Evolutionary conservation across 2,113 vertebrate genomes (phyloP).

Genomic region (Phaethon lepturus): DNA sequence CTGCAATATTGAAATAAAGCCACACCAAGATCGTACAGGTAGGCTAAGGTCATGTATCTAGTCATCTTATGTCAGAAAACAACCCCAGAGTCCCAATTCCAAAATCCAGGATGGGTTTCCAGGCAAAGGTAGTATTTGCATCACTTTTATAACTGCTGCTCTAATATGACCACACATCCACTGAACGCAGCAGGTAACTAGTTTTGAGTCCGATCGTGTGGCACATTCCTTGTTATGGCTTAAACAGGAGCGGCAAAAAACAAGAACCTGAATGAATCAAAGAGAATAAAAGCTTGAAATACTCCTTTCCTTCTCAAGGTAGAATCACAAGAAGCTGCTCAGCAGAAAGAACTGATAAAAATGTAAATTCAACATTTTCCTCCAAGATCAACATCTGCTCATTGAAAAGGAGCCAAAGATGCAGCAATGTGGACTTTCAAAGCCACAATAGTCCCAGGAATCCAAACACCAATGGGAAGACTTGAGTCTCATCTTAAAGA

Average conservation of each 20-base stretch:
- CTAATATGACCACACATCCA: background rate
- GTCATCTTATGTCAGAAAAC: background rate
- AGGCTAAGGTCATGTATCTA: background rate
- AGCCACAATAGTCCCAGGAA: background rate
- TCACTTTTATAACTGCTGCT: background rate
- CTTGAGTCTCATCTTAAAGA: background rate
- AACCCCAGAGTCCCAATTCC: background rate
- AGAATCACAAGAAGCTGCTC: background rate
- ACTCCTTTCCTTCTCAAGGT: background rate
- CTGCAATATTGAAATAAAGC: background rate
- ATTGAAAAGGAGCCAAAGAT: background rate
- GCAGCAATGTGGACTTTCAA: background rate
- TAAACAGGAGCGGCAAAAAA: background rate
- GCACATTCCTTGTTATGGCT: background rate
- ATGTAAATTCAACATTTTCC: background rate
- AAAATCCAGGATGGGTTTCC: background rate
- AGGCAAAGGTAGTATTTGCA: background rate
- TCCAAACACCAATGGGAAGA: background rate
- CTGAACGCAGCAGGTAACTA: background rate
- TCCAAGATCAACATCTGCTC: background rate
- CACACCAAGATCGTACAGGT: accelerated
- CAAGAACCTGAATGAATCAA: background rate
- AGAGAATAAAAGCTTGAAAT: background rate
- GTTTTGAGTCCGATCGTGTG: background rate
- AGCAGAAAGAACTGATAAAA: background rate